These are phyloP conservation scores for Antheraea mylitta DNA, from an alignment of 1,140 invertebrate genomes.

Conservation along the genomic window DNA sequence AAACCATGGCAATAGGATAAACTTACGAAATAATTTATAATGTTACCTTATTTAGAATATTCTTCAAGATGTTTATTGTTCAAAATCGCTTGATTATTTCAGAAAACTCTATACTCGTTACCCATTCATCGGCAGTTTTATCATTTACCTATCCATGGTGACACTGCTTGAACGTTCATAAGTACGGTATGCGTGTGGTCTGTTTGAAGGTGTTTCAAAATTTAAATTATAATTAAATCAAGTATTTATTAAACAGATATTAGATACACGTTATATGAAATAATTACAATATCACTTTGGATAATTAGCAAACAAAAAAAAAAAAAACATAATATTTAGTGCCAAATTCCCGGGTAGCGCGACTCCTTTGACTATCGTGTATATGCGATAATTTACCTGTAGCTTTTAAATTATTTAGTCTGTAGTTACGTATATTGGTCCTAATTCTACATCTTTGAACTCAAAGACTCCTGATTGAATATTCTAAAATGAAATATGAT, in stretches of 20 bases:
- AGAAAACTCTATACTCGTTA: too few species aligned
- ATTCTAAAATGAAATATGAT: conserved; percentile 19
- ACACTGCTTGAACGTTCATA: conserved; percentile 42
- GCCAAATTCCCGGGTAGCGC: conserved; percentile 54
- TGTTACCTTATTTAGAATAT: too few species aligned
- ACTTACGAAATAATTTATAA: too few species aligned
- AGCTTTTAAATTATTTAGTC: conserved; percentile 56
- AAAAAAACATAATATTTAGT: conserved; percentile 42
- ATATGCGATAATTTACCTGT: conserved; percentile 50
- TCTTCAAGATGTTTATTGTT: too few species aligned
- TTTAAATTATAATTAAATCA: conserved; percentile 58
- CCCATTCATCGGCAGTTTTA: background rate
- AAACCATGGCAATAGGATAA: too few species aligned
- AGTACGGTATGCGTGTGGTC: conserved; percentile 38
- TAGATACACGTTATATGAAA: conserved; percentile 55
- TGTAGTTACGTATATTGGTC: conserved; percentile 57
- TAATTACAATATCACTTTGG: conserved; percentile 62
- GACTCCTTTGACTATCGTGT: conserved; percentile 49
- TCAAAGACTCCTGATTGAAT: conserved; percentile 22
- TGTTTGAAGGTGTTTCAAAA: conserved; percentile 45
- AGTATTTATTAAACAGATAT: conserved; percentile 60
- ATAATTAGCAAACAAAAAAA: conserved; percentile 52
- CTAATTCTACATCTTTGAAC: conserved; percentile 22
- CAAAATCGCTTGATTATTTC: too few species aligned
- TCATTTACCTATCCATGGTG: conserved; percentile 23